Evolutionary conservation across 2,797 vertebrate genomes (phyloP).

Genomic region (Poeciliopsis infans): DNA sequence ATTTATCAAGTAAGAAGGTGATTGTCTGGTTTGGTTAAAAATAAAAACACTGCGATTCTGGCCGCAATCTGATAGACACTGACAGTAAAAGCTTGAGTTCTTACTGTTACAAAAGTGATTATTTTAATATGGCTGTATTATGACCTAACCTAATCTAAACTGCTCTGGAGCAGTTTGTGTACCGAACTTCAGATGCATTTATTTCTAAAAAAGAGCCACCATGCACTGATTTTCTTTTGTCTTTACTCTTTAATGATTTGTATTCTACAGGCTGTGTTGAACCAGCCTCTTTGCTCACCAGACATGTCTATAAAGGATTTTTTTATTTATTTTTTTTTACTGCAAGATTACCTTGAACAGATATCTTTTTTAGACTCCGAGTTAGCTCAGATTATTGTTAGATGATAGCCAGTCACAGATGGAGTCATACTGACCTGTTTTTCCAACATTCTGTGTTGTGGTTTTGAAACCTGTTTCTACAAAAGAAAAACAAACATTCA

Average conservation of each 20-base stretch:
- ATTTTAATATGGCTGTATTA: background rate
- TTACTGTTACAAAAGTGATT: background rate
- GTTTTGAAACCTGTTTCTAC: background rate
- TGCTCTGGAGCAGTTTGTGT: background rate
- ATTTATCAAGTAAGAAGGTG: background rate
- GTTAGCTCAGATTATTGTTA: background rate
- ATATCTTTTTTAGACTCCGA: background rate
- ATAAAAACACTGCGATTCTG: background rate
- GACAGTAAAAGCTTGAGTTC: background rate
- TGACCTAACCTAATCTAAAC: background rate
- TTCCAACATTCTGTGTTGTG: background rate
- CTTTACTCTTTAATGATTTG: background rate
- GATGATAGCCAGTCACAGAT: background rate
- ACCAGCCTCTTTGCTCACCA: background rate
- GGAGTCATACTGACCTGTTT: background rate
- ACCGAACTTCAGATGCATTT: background rate
- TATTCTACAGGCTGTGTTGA: background rate
- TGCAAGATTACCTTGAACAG: too few relatives aligned
- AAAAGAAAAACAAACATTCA: background rate
- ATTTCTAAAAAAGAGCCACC: background rate
- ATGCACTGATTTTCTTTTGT: background rate
- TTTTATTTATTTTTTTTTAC: background rate
- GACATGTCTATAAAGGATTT: background rate
- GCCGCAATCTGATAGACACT: background rate
- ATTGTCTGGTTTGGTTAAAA: background rate